Percentiles rank a stretch among this genome's conserved stretches.
These are phyloP conservation scores for Meliscaeva auricollis DNA, from an alignment of 2,888 invertebrate genomes.

Conservation along the genomic window DNA sequence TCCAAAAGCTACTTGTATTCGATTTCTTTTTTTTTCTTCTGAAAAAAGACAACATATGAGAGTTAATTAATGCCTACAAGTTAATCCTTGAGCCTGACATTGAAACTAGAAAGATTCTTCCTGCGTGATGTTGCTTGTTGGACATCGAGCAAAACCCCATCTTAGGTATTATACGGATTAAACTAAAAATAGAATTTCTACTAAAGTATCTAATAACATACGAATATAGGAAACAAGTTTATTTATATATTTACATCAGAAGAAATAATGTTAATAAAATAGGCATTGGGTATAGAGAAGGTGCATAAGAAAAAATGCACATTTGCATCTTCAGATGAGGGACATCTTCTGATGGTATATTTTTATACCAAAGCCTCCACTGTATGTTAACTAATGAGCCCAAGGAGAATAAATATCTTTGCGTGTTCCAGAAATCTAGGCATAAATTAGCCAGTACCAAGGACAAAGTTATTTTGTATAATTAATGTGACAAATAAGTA, in stretches of 20 bases:
- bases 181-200: constrained; percentile 27
- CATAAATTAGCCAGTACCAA: constrained; percentile 42
- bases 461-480: constrained; percentile 39
- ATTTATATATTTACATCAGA: not conserved
- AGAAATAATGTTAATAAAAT: not conserved
- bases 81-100: constrained; percentile 1
- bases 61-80: no score
- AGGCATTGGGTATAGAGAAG: not conserved
- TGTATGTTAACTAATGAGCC: not conserved
- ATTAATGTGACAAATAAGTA: constrained; percentile 43
- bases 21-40: no score
- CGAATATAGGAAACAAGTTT: constrained; percentile 6
- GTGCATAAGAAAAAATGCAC: not conserved
- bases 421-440: constrained; percentile 38
- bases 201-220: constrained; percentile 13
- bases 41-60: no score
- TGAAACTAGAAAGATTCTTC: not conserved
- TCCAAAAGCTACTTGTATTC: no score
- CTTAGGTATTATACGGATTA: not conserved
- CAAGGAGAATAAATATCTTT: constrained; percentile 19
- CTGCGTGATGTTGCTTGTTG: not conserved
- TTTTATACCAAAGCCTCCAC: constrained; percentile 11
- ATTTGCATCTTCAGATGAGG: not conserved
- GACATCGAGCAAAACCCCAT: not conserved
- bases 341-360: not conserved